These are phyloP conservation scores for Centroberyx gerrardi DNA, from an alignment of 2,797 vertebrate genomes.

Conservation along the genomic window DNA sequence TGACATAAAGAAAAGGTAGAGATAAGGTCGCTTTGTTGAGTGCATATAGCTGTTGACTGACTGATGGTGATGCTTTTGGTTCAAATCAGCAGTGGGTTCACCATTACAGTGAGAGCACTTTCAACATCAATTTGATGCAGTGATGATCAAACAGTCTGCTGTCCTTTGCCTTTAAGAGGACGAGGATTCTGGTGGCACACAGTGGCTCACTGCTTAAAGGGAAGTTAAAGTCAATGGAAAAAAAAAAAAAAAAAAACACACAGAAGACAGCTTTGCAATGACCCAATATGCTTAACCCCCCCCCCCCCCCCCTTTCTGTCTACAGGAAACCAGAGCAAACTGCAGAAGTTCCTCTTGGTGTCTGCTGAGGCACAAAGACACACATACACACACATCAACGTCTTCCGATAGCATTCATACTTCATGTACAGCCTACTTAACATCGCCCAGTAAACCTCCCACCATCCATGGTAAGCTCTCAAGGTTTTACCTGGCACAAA, in stretches of 20 bases:
- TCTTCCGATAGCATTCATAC: not conserved
- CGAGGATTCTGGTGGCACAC: not conserved
- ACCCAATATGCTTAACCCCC: not conserved
- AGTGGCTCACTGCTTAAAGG: not conserved
- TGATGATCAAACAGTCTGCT: not conserved
- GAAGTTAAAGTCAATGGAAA: slow-evolving; percentile 22
- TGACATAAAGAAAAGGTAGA: slow-evolving; percentile 34
- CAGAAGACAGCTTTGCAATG: not conserved
- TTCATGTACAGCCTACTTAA: not conserved
- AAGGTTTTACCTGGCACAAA: not conserved
- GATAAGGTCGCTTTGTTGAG: slow-evolving; percentile 56
- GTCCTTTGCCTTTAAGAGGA: not conserved
- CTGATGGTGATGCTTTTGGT: not conserved
- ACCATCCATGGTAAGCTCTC: not conserved
- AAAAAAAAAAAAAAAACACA: slow-evolving; percentile 13
- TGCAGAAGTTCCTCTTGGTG: slow-evolving; percentile 11
- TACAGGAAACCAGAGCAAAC: slow-evolving; percentile 43
- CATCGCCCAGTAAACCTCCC: not conserved
- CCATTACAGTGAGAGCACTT: not conserved
- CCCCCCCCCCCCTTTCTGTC: slow-evolving; percentile 7
- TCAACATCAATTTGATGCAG: not conserved
- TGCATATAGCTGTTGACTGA: slow-evolving; percentile 25
- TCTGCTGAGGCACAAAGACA: not conserved
- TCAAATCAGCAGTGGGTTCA: not conserved
- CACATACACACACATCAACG: slow-evolving; percentile 2